A percentile compares a stretch with the other conserved stretches of the same genome.
phyloP scores from a whole-genome alignment of 2,888 invertebrate species.

The Fragum sueziense region DNA sequence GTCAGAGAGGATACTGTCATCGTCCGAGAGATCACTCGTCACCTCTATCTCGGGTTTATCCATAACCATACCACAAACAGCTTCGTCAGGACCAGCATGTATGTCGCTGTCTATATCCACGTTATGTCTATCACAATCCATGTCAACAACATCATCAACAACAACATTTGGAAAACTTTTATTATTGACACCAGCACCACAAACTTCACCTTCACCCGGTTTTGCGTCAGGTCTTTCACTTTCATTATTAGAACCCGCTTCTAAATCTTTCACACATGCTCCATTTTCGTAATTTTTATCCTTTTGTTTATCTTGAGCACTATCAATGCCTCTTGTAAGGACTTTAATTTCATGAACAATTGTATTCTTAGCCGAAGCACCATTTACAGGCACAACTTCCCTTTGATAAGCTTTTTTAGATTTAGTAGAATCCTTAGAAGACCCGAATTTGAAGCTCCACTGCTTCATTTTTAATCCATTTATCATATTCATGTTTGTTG shows the following conservation, averaged over 20 bases:
- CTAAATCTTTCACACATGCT: slow-evolving; percentile 1
- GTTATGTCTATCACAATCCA: neutral
- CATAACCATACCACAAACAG: neutral
- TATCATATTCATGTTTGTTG: slow-evolving; percentile 9
- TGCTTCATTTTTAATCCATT: slow-evolving; percentile 18
- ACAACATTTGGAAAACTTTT: neutral
- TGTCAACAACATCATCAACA: neutral
- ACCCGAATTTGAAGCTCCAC: slow-evolving; percentile 16
- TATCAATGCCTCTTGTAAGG: neutral
- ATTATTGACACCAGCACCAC: neutral
- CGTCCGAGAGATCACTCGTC: slow-evolving; percentile 3
- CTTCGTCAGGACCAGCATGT: slow-evolving; percentile 4
- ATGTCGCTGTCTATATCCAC: neutral
- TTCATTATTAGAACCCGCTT: neutral
- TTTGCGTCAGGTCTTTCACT: slow-evolving; percentile 1
- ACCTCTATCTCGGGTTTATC: slow-evolving; percentile 5
- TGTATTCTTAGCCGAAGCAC: neutral
- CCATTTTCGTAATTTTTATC: neutral
- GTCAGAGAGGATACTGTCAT: neutral
- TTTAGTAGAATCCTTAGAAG: neutral
- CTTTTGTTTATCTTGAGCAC: neutral
- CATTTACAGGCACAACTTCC: slow-evolving; percentile 2
- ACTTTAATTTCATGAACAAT: slow-evolving; percentile 13
- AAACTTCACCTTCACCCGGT: neutral
- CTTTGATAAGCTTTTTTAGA: slow-evolving; percentile 11